phyloP scores from a whole-genome alignment of 92 coral and sea anemone species.

The Epizoanthus rinbou region DNA sequence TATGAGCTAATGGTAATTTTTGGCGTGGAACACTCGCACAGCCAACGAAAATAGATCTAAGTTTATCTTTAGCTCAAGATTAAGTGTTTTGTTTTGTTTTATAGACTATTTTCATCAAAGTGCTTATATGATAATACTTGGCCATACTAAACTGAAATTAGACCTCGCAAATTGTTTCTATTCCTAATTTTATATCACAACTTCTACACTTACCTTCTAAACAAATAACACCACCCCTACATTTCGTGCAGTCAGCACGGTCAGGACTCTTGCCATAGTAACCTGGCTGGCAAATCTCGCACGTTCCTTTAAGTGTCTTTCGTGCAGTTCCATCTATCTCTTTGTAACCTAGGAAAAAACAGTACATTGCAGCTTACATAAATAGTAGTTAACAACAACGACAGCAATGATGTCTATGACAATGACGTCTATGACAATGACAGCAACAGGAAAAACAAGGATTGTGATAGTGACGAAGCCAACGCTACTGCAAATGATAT shows the following conservation, averaged over 20 bases:
- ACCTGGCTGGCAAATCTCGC: slow-evolving; percentile 88
- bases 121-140: too few species aligned
- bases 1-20: too few species aligned
- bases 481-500: not conserved
- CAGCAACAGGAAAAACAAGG: not conserved
- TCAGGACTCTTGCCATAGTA: slow-evolving; percentile 66
- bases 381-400: not conserved
- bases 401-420: not conserved
- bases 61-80: too few species aligned
- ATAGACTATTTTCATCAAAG: too few species aligned
- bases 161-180: too few species aligned
- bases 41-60: too few species aligned
- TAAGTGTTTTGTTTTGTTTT: too few species aligned
- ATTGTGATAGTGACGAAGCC: not conserved
- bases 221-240: slow-evolving; percentile 95
- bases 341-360: slow-evolving; percentile 62
- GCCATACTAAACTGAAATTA: too few species aligned
- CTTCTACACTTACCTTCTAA: slow-evolving; percentile 70
- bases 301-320: slow-evolving; percentile 66
- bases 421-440: not conserved
- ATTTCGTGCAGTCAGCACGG: slow-evolving; percentile 57
- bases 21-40: too few species aligned
- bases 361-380: not conserved
- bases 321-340: slow-evolving; percentile 67
- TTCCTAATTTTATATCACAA: not conserved